Conservation (phyloP, 2,797 vertebrate species). For the Lepus townsendii region DNA sequence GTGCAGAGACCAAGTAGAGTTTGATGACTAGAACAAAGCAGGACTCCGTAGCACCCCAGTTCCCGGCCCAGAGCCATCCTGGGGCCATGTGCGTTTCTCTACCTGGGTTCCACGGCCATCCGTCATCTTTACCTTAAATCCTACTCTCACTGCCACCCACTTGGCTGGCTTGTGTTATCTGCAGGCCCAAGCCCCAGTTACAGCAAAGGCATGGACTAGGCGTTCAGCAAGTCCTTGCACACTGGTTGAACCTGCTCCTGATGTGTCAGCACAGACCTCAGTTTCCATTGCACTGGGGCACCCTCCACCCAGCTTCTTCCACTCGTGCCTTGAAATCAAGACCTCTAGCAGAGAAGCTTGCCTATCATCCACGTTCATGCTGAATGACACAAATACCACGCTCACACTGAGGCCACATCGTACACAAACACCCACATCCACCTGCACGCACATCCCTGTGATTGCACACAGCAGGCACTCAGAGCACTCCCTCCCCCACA, state of each 20-base stretch:
- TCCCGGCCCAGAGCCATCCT: neutral
- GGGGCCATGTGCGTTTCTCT: neutral
- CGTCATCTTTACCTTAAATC: neutral
- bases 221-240: neutral
- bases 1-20: neutral
- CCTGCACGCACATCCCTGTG: neutral
- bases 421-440: neutral
- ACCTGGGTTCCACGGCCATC: neutral
- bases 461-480: neutral
- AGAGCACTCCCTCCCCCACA: neutral
- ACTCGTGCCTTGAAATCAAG: constrained; percentile 42
- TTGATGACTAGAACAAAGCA: neutral
- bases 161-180: neutral
- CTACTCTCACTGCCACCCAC: neutral
- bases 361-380: neutral
- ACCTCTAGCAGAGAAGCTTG: neutral
- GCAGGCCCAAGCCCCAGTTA: constrained; percentile 22
- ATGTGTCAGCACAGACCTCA: neutral
- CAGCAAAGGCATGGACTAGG: neutral
- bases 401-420: neutral
- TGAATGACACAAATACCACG: neutral
- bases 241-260: neutral
- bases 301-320: neutral
- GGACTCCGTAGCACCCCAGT: neutral
- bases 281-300: neutral